Base-by-base conservation (phyloP, 1,140 invertebrate genomes). In the Drosophila setifemur region DNA sequence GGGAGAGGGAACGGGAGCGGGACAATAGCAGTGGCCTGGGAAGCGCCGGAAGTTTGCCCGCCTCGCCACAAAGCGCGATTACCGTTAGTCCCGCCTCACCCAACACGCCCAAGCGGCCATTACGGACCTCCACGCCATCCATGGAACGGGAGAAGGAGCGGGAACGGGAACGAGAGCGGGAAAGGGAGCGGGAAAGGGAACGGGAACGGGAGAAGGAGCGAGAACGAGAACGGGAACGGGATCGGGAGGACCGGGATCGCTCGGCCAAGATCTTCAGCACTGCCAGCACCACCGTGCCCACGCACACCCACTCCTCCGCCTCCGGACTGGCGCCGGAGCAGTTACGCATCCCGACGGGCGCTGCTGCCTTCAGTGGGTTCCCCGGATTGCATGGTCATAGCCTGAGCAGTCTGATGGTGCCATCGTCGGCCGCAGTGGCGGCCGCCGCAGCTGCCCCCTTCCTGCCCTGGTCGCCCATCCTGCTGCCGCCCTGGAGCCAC, bases 401-500 rank as follows among this genome's bases (percentile, higher is more conserved):
- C 75, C 90, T 90, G 86, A 73, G 92, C 90, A 87, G 91, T 78
- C 69, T 91, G 68, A 89, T 91, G 91, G 74, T 91, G 61, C 76
- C 91, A 39, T 88, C 91, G 66, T 89, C 91, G 83, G 90, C 91
- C 73, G 85, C 88, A 0, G 82, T 90, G 74, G 77, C 89, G 71
- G 90, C 92, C 55, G 88, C 92, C 2, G 85, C 89, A 5, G 87
- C 92, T 47, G 91, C 92, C 7, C 92, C 92, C 21, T 88, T 92
- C 82, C 81, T 93, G 77, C 91, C 92, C 26, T 93, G 92, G 92
- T 92, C 92, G 57, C 92, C 92, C 23, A 92, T 92, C 11, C 68
- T 93, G 68, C 74, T 93, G 81, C 92, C 92, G 44, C 92, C 92
- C 6, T 93, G 92, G 92, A 92, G 91, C 42, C 92, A 92, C 52